Evolutionary conservation across 2,113 vertebrate genomes (phyloP).

Genomic region (Octodon degus): DNA sequence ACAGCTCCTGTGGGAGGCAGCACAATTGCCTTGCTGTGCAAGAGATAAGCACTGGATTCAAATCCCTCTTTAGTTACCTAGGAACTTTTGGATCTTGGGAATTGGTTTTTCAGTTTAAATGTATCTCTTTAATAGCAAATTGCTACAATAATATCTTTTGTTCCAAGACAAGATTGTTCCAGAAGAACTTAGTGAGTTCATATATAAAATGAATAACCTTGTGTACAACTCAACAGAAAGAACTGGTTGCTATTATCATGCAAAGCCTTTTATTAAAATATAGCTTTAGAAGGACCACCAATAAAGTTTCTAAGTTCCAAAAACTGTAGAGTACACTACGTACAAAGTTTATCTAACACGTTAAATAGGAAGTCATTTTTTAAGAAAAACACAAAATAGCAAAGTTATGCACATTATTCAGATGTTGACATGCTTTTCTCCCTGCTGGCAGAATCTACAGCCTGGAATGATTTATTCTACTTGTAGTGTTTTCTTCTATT

Average conservation of each 20-base stretch:
- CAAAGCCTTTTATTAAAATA: not conserved
- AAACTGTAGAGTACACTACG: not conserved
- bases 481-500: not conserved
- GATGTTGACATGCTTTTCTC: not conserved
- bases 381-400: not conserved
- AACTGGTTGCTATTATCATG: not conserved
- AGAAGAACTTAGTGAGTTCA: not conserved
- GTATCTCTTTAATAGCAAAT: not conserved
- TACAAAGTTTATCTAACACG: not conserved
- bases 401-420: not conserved
- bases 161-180: not conserved
- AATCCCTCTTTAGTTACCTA: not conserved
- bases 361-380: conserved; percentile 34
- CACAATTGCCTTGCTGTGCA: not conserved
- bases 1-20: not conserved
- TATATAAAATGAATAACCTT: not conserved
- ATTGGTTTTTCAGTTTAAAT: conserved; percentile 16
- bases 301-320: not conserved
- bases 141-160: not conserved
- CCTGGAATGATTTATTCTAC: not conserved
- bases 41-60: not conserved
- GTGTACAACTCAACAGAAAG: not conserved
- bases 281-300: not conserved
- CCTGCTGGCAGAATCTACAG: not conserved
- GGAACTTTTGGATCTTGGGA: not conserved